phyloP scores from a whole-genome alignment of 2,113 vertebrate genomes.

The Cyanoramphus novaezelandiae region DNA sequence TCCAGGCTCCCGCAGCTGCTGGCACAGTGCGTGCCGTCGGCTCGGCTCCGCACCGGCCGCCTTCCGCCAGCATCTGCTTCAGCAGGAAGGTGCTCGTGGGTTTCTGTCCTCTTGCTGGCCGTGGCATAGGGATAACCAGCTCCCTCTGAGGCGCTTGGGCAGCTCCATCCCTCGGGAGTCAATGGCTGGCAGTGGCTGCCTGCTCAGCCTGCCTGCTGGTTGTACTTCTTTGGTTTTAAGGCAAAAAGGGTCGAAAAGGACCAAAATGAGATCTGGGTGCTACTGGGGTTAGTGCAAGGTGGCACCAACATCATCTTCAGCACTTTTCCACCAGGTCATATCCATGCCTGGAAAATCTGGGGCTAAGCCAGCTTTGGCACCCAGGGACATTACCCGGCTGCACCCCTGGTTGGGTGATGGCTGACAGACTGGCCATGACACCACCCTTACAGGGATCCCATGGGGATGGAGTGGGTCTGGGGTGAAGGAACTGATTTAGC shows the following conservation, averaged over 20 bases:
- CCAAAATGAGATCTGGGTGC: rapidly evolving
- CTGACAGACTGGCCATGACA: not conserved
- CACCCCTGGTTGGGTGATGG: not conserved
- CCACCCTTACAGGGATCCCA: not conserved
- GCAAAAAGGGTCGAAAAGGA: not conserved
- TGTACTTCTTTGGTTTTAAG: not conserved
- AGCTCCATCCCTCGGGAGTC: rapidly evolving
- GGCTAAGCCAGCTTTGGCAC: rapidly evolving
- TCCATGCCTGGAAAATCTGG: not conserved
- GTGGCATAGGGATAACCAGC: rapidly evolving
- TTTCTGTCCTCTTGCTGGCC: rapidly evolving
- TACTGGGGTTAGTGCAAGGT: not conserved
- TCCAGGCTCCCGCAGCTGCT: not conserved
- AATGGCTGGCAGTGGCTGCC: rapidly evolving
- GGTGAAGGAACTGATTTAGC: not conserved
- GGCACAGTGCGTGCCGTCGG: not conserved
- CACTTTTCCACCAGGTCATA: not conserved
- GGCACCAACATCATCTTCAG: not conserved
- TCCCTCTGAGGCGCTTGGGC: rapidly evolving
- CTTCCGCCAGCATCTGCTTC: not conserved
- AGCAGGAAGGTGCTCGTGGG: not conserved
- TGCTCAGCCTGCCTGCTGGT: not conserved
- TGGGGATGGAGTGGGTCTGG: not conserved
- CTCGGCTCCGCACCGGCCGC: rapidly evolving
- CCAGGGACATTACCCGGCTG: not conserved